Evolutionary conservation across 2,888 invertebrate species (phyloP), one percentile per base, ranked within the genome.

Genomic region (Drosophila subquinaria): DNA sequence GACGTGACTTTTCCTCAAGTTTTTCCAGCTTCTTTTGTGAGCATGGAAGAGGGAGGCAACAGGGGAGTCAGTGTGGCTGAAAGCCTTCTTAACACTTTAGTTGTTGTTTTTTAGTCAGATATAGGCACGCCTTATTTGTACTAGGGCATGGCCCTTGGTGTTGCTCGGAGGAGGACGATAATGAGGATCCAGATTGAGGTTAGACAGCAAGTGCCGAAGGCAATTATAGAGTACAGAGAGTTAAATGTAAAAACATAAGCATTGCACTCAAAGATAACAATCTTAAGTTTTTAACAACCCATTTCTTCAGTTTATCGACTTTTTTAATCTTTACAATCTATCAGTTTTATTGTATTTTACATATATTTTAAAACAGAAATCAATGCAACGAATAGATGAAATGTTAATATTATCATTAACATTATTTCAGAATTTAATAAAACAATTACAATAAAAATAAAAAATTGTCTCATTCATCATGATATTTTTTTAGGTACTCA

Each of bases 1-100:
- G 89, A 85, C 89, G 89, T 85, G 89, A 85, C 85, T 88, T 85
- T 87, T 88, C 74, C 87, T 88, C 72, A 80, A 88, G 87, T 90
- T 90, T 83, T 86, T 70, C 77, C 62, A 20, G 66, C 68, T 69
- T 50, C 65, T 50, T 63, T 73, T 72, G 69, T 75, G 63, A 53
- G 27, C 61, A 50, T 33, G 30, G 30, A 2, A 8, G 30, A 30
- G 35, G 4, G 4, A 4, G 23, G 23, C 23, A 23, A 4, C 23
- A 23, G 65, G 35, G 30, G 23, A 42, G 45, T 52, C 48, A 53
- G 27, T 36, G 67, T 42, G 45, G 61, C 82, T 89, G 88, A 86
- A 83, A 89, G 76, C 61, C 86, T 70, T 66, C 88, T 89, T 88
- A 85, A 66, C 88, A 79, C 76, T 71, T 85, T 57, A 64, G 48